These are phyloP conservation scores for Pasiphila rectangulata DNA, from an alignment of 2,888 invertebrate genomes.

Conservation along the genomic window DNA sequence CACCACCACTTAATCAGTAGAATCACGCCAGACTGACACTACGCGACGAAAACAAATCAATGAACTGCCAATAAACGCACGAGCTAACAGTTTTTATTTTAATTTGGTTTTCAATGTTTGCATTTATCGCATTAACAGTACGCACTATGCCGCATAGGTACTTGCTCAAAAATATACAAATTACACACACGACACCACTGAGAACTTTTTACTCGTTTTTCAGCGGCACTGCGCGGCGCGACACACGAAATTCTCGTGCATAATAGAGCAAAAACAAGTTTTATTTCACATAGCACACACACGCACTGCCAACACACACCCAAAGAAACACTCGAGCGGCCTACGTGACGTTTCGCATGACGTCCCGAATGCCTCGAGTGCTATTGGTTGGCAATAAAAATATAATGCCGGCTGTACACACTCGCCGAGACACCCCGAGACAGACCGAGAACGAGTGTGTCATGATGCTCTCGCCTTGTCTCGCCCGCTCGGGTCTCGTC, in stretches of 20 bases:
- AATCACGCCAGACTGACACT: conserved; percentile 40
- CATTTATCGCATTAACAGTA: neutral
- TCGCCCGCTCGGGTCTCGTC: too few relatives aligned
- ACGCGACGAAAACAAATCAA: conserved; percentile 27
- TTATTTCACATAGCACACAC: conserved; percentile 4
- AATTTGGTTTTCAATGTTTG: neutral
- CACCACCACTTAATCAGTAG: conserved; percentile 58
- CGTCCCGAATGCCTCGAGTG: neutral
- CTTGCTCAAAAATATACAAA: conserved; percentile 45
- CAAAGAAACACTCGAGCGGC: neutral
- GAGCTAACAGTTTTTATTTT: neutral
- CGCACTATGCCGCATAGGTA: conserved; percentile 45
- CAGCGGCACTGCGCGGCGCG: neutral
- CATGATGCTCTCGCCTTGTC: too few relatives aligned
- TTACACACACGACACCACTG: conserved; percentile 45
- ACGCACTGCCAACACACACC: neutral
- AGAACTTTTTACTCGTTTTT: conserved; percentile 4
- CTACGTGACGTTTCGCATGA: conserved; percentile 19
- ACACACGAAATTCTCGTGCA: neutral
- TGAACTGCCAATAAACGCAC: conserved; percentile 17
- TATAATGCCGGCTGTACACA: too few relatives aligned
- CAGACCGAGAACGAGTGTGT: too few relatives aligned
- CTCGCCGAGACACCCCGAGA: too few relatives aligned
- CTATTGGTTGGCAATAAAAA: conserved; percentile 11
- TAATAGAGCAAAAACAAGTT: conserved; percentile 13